Base-by-base conservation (phyloP, 2,113 vertebrate species). In the Epinephelus lanceolatus region DNA sequence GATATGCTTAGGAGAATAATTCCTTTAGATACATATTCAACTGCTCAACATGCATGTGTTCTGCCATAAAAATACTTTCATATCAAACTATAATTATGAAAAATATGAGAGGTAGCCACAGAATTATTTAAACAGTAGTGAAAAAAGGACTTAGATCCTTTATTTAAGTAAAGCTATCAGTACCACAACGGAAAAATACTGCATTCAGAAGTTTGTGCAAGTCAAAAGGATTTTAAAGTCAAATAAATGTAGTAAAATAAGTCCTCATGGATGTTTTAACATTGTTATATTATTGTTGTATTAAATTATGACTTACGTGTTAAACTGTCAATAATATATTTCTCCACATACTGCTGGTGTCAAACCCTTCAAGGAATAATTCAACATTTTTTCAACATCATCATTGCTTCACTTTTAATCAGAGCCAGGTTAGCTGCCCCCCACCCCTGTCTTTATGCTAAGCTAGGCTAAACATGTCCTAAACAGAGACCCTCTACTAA, bases 151-250 rank as follows among this genome's bases (percentile, higher is more conserved):
- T 37, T 49, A 15, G 5, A 51, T 65, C 49, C 33, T 66, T 55
- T 56, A 76, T 80, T 72, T 25, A 73, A 51, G 27, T 69, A 78
- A 69, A 80, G 61, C 78, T 65, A 56, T 55, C 25, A 49, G 21
- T 72, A 51, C 61, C 53, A 73, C 27, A 65, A 11, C 73, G 18
- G 11, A 40, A 67, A 59, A 23, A 68, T 40, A 67, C 52, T 81
- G 70, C 61, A 73, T 59, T 51, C 25, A 66, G 52, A 66, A 10
- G 18, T 47, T 53, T 21, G 42, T 57, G 25, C 30, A 63, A 62
- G 37, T 71, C 33, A 80, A 57, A 18, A 63, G 18, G 49, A 42
- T 55, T 53, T 27, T 21, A 15, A 56, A 47, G 52, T 59, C 2
- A 37, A 37, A 66, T 73, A 49, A 37, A 66, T 73, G 40, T 73